Conservation (phyloP, 2,888 invertebrate species). For the Ramazzottius varieornatus region DNA sequence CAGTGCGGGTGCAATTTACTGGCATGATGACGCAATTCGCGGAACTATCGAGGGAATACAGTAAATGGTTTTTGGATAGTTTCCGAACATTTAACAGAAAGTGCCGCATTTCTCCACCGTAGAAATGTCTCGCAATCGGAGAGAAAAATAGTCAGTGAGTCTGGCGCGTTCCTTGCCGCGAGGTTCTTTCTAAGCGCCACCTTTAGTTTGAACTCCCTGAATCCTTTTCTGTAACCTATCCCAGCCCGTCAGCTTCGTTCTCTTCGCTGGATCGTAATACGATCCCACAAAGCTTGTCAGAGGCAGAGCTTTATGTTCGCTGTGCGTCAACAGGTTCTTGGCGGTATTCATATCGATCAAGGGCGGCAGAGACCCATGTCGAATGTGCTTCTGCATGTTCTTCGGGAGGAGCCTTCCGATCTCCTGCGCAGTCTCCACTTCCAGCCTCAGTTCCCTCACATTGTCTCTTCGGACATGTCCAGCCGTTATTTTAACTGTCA, state of each 20-base stretch:
- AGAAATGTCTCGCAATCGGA: too few relatives aligned
- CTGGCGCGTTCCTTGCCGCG: too few relatives aligned
- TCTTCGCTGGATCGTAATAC: background rate
- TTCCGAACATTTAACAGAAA: too few relatives aligned
- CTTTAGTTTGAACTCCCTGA: too few relatives aligned
- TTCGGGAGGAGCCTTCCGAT: background rate
- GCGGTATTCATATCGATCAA: background rate
- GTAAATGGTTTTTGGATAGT: too few relatives aligned
- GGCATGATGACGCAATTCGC: too few relatives aligned
- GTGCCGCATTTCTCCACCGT: too few relatives aligned
- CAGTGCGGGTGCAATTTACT: too few relatives aligned
- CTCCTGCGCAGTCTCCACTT: background rate
- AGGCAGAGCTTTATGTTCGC: background rate
- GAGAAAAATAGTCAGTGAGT: too few relatives aligned
- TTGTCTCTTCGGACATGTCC: background rate
- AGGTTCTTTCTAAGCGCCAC: too few relatives aligned
- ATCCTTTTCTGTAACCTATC: too few relatives aligned
- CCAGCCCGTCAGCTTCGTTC: slow-evolving; percentile 1
- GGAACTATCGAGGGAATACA: too few relatives aligned
- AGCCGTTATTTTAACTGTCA: background rate
- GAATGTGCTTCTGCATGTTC: background rate
- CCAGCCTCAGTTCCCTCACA: background rate
- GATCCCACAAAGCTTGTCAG: background rate
- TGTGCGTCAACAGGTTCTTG: background rate
- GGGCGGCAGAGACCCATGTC: background rate